phyloP scores from a whole-genome alignment of 2,797 vertebrate genomes.

The Macropus fuliginosus region DNA sequence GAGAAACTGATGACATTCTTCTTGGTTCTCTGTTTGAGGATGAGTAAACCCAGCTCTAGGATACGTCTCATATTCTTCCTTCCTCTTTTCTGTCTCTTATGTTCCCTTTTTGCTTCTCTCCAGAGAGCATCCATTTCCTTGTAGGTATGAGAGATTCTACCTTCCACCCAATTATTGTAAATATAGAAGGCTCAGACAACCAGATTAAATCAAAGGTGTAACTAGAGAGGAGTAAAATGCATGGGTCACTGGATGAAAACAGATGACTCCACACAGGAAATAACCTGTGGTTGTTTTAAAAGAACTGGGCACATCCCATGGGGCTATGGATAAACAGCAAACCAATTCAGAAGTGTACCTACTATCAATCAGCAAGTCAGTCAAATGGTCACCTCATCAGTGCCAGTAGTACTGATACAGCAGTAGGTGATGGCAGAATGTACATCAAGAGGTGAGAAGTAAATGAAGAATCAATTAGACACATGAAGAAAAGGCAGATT shows the following conservation, averaged over 20 bases:
- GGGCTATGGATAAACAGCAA: not conserved
- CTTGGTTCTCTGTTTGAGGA: not conserved
- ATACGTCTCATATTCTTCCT: not conserved
- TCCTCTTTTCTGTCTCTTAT: not conserved
- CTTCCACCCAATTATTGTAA: not conserved
- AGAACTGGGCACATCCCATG: not conserved
- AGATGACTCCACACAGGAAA: not conserved
- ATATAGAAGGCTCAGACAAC: not conserved
- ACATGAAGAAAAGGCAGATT: not conserved
- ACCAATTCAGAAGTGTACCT: not conserved
- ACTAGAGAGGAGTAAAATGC: not conserved
- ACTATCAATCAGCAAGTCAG: not conserved
- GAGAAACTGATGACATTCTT: not conserved
- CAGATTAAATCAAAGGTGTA: not conserved
- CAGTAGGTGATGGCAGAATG: not conserved
- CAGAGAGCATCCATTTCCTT: not conserved
- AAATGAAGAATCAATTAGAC: not conserved
- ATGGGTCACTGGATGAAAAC: not conserved
- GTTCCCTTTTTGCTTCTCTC: not conserved
- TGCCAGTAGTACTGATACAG: not conserved
- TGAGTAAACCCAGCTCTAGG: not conserved
- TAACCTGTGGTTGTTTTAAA: not conserved
- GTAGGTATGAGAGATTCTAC: not conserved
- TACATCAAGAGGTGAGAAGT: not conserved
- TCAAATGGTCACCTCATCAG: not conserved